phyloP scores from a whole-genome alignment of 2,888 invertebrate species.

The Caenorhabditis sp. region DNA sequence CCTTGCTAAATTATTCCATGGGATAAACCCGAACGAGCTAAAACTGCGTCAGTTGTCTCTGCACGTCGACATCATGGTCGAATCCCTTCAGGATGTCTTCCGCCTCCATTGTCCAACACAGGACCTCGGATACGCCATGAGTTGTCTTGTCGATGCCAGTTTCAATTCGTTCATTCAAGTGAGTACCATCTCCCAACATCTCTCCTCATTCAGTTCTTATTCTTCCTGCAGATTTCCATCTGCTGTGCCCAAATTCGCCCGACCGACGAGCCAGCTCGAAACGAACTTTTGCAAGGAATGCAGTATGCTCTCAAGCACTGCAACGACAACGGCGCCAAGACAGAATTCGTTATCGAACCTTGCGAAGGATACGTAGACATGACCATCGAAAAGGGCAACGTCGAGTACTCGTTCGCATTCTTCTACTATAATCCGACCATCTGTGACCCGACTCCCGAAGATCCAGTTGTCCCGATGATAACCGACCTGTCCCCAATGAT shows the following conservation, averaged over 20 bases:
- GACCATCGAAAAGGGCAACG: slow-evolving; percentile 73
- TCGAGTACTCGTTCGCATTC: slow-evolving; percentile 80
- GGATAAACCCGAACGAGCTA: slow-evolving; percentile 52
- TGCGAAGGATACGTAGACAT: slow-evolving; percentile 76
- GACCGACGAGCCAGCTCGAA: slow-evolving; percentile 51
- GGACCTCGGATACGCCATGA: slow-evolving; percentile 72
- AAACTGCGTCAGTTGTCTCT: slow-evolving; percentile 66
- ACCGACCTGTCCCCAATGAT: slow-evolving; percentile 20
- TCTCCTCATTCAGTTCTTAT: not conserved
- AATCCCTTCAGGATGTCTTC: slow-evolving; percentile 66
- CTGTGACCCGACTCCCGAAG: slow-evolving; percentile 72
- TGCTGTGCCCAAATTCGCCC: slow-evolving; percentile 66
- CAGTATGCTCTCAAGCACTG: slow-evolving; percentile 64
- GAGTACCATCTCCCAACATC: too few species aligned
- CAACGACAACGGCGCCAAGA: slow-evolving; percentile 62
- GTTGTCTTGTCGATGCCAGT: slow-evolving; percentile 53
- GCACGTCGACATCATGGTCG: slow-evolving; percentile 76
- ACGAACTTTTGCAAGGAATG: slow-evolving; percentile 68
- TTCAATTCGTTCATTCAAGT: slow-evolving; percentile 77
- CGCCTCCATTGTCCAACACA: slow-evolving; percentile 70
- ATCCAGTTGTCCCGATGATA: slow-evolving; percentile 27
- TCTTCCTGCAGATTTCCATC: slow-evolving; percentile 66
- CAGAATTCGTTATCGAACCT: slow-evolving; percentile 68
- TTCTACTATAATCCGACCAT: slow-evolving; percentile 80
- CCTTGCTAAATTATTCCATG: slow-evolving; percentile 66